Percentiles rank a stretch among this genome's conserved stretches.
Evolutionary conservation across 2,113 vertebrate genomes (phyloP).

Genomic region (Heterochromis multidens): DNA sequence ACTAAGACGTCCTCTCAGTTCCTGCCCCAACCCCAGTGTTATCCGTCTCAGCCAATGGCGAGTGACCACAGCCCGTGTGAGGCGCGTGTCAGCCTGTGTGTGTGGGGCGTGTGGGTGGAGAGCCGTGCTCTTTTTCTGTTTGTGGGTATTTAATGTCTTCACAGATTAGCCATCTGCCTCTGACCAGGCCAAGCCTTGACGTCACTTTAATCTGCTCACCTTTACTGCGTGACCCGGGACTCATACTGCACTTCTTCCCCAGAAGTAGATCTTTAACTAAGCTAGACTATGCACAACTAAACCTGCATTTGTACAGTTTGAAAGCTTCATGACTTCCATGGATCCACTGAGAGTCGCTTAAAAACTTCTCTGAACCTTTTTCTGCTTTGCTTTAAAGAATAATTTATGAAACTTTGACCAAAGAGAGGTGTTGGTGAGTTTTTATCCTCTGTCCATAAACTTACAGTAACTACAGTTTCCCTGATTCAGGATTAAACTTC

Average conservation of each 20-base stretch:
- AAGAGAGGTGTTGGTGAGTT: neutral
- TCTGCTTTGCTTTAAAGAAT: neutral
- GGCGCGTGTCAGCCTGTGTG: neutral
- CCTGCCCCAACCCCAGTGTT: too few species aligned
- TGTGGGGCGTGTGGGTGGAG: neutral
- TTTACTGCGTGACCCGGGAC: conserved; percentile 21
- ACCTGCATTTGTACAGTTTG: neutral
- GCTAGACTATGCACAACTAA: neutral
- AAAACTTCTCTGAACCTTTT: neutral
- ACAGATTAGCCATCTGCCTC: conserved; percentile 72
- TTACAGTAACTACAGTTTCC: neutral
- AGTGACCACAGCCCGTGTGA: neutral
- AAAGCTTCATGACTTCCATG: neutral
- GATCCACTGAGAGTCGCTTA: neutral
- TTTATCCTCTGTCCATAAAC: neutral
- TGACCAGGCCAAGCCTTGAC: conserved; percentile 43
- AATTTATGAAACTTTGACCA: neutral
- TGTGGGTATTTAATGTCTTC: conserved; percentile 35
- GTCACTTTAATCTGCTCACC: conserved; percentile 67
- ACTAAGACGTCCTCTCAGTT: neutral
- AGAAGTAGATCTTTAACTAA: neutral
- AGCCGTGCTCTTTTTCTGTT: conserved; percentile 1
- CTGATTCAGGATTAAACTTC: neutral
- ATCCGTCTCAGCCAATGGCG: neutral
- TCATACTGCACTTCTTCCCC: neutral